Evolutionary conservation across 2,113 vertebrate genomes (phyloP).

Genomic region (Apaloderma vittatum): DNA sequence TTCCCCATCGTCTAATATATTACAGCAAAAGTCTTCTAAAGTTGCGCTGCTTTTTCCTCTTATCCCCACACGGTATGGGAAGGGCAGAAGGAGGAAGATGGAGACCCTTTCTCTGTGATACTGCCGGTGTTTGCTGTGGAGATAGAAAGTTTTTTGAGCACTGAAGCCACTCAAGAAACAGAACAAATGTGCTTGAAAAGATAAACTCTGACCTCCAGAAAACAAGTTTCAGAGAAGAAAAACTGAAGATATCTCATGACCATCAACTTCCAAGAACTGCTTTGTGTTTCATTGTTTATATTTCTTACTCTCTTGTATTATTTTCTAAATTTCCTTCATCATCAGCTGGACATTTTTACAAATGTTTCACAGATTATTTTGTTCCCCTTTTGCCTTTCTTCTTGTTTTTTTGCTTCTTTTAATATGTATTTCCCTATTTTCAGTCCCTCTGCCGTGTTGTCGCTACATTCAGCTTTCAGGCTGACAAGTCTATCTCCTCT

Average conservation of each 20-base stretch:
- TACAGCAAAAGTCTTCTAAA: neutral
- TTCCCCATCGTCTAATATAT: neutral
- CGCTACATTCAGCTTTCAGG: neutral
- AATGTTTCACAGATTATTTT: neutral
- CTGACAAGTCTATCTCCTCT: neutral
- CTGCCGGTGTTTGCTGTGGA: neutral
- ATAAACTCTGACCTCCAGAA: neutral
- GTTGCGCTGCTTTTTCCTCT: neutral
- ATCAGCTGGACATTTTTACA: neutral
- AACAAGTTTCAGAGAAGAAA: neutral
- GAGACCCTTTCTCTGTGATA: neutral
- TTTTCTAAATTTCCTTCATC: neutral
- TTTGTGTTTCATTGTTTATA: neutral
- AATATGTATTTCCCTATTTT: neutral
- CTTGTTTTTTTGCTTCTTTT: neutral
- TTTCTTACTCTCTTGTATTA: neutral
- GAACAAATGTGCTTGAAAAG: neutral
- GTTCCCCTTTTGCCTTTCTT: neutral
- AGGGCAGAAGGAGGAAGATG: neutral
- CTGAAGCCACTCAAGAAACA: neutral
- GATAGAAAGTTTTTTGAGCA: neutral
- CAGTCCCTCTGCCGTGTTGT: neutral
- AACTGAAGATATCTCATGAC: neutral
- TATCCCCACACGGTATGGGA: fast-evolving
- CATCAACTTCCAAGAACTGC: neutral